These are phyloP conservation scores for Drosophila erecta DNA, from an alignment of 1,140 invertebrate species.

Conservation along the genomic window DNA sequence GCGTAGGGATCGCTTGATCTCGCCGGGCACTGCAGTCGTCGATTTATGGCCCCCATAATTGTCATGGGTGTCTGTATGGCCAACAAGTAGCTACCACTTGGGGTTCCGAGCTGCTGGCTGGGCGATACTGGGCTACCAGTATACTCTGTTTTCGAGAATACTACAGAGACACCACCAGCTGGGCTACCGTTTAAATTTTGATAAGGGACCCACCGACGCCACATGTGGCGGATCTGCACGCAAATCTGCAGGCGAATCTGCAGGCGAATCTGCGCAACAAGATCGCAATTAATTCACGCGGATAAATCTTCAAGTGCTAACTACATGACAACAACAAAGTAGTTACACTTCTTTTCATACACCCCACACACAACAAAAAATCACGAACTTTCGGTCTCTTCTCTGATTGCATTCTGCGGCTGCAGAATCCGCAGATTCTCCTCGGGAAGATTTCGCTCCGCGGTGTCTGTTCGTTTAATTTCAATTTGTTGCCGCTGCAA, in stretches of 20 bases:
- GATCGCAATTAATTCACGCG: conserved; percentile 84
- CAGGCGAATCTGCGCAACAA: conserved; percentile 67
- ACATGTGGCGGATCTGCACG: conserved; percentile 62
- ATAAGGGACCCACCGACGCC: conserved; percentile 66
- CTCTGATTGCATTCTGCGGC: conserved; percentile 81
- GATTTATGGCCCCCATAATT: conserved; percentile 82
- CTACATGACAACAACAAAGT: conserved; percentile 85
- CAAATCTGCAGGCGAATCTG: conserved; percentile 9
- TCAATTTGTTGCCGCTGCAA: conserved; percentile 83
- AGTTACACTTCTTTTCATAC: conserved; percentile 63
- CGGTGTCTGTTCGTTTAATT: conserved; percentile 78
- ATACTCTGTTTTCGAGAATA: not conserved
- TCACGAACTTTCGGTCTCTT: conserved; percentile 38
- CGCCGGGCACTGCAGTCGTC: conserved; percentile 47
- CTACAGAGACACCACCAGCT: conserved; percentile 56
- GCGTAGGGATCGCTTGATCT: conserved; percentile 59
- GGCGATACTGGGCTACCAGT: conserved; percentile 2
- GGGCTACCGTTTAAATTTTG: conserved; percentile 80
- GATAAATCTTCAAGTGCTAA: conserved; percentile 85
- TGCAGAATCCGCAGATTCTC: not conserved
- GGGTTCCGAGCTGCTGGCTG: not conserved
- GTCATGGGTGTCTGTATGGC: conserved; percentile 78
- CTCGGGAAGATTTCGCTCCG: not conserved
- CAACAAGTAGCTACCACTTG: conserved; percentile 66
- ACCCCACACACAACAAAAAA: conserved; percentile 44